A percentile compares a stretch with the other conserved stretches of the same genome.
Evolutionary conservation across 2,888 invertebrate species (phyloP).

Genomic region (Epinotia brunnichana): DNA sequence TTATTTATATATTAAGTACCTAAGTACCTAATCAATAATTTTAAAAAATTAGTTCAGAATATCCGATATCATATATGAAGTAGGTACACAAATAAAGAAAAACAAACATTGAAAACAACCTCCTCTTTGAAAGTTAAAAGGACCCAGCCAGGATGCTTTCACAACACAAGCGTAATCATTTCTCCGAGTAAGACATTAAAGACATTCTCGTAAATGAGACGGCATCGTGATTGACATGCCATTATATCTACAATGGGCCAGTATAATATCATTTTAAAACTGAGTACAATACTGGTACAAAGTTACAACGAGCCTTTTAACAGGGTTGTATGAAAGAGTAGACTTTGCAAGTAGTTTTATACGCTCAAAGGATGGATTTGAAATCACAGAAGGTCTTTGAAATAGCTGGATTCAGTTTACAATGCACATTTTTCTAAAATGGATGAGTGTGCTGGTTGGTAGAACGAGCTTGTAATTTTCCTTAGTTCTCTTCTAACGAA

Average conservation of each 20-base stretch:
- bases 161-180: background rate
- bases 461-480: background rate
- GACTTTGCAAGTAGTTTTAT: slow-evolving; percentile 3
- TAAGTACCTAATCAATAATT: too few relatives aligned
- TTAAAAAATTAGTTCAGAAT: too few relatives aligned
- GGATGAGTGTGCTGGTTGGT: background rate
- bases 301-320: background rate
- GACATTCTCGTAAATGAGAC: background rate
- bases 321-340: slow-evolving; percentile 14
- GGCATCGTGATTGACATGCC: background rate
- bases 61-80: too few relatives aligned
- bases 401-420: background rate
- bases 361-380: background rate
- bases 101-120: too few relatives aligned
- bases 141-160: too few relatives aligned
- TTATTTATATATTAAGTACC: too few relatives aligned
- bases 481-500: background rate
- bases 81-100: too few relatives aligned
- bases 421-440: background rate
- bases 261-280: slow-evolving; percentile 17
- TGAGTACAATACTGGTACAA: slow-evolving; percentile 5
- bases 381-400: background rate
- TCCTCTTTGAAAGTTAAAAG: too few relatives aligned
- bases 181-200: background rate
- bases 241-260: slow-evolving; percentile 6